These are phyloP conservation scores for Botrylloides violaceus DNA, from an alignment of 23 tunicate species.

Conservation along the genomic window DNA sequence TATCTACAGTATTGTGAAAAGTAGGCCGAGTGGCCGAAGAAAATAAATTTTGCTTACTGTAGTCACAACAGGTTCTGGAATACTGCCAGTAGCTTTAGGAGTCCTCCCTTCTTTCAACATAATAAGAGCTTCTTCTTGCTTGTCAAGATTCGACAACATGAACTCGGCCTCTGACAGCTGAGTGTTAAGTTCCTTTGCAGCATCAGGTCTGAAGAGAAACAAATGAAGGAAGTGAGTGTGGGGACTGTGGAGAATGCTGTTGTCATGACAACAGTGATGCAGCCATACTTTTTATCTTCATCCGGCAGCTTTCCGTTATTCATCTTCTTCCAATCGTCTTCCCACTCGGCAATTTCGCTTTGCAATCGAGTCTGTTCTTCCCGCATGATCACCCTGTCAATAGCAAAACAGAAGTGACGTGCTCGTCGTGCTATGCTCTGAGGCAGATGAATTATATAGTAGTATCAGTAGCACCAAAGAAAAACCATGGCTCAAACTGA, in stretches of 20 bases:
- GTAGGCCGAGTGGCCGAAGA: too few relatives aligned
- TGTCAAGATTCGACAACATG: not conserved
- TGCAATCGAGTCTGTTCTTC: not conserved
- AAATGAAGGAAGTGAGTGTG: not conserved
- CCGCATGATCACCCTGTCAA: not conserved
- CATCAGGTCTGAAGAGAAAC: conserved; percentile 7
- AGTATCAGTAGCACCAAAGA: too few relatives aligned
- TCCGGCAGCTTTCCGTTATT: conserved; percentile 12
- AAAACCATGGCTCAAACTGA: too few relatives aligned
- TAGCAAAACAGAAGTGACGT: too few relatives aligned
- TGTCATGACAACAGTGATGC: not conserved
- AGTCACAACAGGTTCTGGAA: conserved; percentile 16
- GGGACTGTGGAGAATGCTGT: too few relatives aligned
- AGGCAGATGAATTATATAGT: too few relatives aligned
- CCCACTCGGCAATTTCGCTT: conserved; percentile 5
- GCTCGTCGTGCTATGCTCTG: too few relatives aligned
- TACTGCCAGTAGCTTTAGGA: not conserved
- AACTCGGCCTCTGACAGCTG: conserved; percentile 9
- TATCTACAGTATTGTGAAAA: too few relatives aligned
- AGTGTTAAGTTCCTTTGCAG: conserved; percentile 18
- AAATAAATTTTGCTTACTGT: conserved; percentile 1
- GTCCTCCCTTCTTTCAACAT: conserved; percentile 7
- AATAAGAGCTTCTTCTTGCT: conserved; percentile 12
- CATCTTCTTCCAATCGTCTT: conserved; percentile 23
- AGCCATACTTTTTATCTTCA: conserved; percentile 10